Conservation (phyloP, 2,797 vertebrate species). For the Urosaurus nigricauda region DNA sequence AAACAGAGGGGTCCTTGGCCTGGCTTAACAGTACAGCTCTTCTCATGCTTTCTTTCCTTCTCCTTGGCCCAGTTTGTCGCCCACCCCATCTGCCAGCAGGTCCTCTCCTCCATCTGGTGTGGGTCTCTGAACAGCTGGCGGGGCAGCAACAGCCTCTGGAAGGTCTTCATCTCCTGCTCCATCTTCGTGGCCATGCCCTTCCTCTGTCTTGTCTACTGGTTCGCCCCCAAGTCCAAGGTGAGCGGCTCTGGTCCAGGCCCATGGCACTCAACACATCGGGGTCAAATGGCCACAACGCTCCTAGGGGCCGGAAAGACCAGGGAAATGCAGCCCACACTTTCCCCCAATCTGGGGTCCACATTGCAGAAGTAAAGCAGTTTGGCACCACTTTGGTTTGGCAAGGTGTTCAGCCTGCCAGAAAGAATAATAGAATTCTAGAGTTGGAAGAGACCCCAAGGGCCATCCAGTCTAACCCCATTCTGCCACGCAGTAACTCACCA, state of each 20-base stretch:
- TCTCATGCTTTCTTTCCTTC: no score
- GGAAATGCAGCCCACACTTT: no score
- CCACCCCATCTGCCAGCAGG: slow-evolving; percentile 93
- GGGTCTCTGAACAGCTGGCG: slow-evolving; percentile 87
- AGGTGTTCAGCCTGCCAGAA: no score
- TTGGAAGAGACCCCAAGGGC: no score
- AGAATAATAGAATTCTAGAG: no score
- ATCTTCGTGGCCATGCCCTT: slow-evolving; percentile 92
- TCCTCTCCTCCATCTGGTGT: slow-evolving; percentile 92
- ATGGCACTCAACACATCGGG: background rate
- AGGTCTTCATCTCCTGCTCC: slow-evolving; percentile 85
- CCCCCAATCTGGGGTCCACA: no score
- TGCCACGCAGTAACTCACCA: no score
- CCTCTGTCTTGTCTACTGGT: slow-evolving; percentile 89
- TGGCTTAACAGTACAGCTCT: fast-evolving
- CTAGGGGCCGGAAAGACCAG: no score
- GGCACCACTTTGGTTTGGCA: no score
- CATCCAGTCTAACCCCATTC: no score
- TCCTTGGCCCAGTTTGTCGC: slow-evolving; percentile 85
- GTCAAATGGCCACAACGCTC: no score
- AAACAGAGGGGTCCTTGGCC: background rate
- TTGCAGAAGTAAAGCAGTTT: no score
- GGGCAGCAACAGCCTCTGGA: slow-evolving; percentile 87
- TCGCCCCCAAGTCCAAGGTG: slow-evolving; percentile 91
- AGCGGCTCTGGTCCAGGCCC: background rate